Percentiles rank a stretch among this genome's conserved stretches.
These are phyloP conservation scores for Andrena praecox DNA, from an alignment of 2,888 invertebrate species.

Conservation along the genomic window DNA sequence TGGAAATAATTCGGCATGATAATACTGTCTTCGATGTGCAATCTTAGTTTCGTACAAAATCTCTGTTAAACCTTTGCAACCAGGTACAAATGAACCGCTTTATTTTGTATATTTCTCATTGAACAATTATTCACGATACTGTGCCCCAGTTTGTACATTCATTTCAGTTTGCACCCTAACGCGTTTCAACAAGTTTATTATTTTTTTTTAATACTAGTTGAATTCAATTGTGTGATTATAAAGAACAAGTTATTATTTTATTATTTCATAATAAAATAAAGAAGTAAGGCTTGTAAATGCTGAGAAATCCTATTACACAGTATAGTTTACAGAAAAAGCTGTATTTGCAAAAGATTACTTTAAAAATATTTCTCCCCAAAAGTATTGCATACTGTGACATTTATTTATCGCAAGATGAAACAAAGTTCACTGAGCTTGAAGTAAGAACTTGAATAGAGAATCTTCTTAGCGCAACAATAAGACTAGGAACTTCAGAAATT, in stretches of 20 bases:
- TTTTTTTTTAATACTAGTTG: neutral
- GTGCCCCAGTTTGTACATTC: neutral
- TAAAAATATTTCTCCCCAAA: neutral
- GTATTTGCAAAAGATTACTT: neutral
- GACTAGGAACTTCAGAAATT: neutral
- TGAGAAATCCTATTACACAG: neutral
- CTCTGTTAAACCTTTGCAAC: neutral
- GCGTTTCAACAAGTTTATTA: neutral
- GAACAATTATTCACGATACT: neutral
- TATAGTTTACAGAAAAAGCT: neutral
- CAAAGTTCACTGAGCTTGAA: neutral
- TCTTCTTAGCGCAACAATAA: neutral
- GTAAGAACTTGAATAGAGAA: neutral
- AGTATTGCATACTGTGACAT: neutral
- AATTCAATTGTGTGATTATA: neutral
- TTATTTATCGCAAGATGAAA: neutral
- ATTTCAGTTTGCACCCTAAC: slow-evolving; percentile 1
- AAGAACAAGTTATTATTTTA: neutral
- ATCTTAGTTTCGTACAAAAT: neutral
- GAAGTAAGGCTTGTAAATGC: neutral
- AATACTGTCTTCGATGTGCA: slow-evolving; percentile 1
- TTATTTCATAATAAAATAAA: neutral
- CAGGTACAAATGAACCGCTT: neutral
- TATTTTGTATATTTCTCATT: neutral
- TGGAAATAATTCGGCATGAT: slow-evolving; percentile 33